Conservation (phyloP, 1,140 invertebrate species). For the Drosophila burlai region DNA sequence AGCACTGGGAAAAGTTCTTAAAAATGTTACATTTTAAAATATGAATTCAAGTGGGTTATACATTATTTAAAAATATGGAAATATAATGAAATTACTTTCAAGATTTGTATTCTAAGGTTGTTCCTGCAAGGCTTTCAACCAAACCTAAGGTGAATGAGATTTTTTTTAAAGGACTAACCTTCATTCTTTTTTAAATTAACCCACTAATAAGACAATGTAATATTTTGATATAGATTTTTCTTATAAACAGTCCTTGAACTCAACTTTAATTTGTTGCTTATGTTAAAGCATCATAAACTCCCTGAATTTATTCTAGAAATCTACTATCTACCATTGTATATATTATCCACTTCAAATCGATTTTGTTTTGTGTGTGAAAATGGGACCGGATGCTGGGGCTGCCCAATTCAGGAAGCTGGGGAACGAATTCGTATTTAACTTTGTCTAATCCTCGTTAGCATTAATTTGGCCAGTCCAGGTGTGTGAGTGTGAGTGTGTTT, state of each 20-base stretch:
- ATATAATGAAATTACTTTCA: background rate
- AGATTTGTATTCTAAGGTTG: background rate
- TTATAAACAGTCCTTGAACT: background rate
- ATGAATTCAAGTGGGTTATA: no score
- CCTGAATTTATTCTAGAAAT: background rate
- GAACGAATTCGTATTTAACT: slow-evolving; percentile 28
- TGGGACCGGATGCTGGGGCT: background rate
- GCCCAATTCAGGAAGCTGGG: slow-evolving; percentile 20
- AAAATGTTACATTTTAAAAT: no score
- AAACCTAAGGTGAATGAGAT: background rate
- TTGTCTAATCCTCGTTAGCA: slow-evolving; percentile 50
- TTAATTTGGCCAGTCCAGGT: slow-evolving; percentile 35
- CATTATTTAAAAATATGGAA: background rate
- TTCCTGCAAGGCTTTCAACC: no score
- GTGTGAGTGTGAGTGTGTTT: background rate
- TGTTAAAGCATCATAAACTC: slow-evolving; percentile 1
- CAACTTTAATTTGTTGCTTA: background rate
- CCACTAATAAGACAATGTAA: no score
- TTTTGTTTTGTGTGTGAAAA: slow-evolving; percentile 19
- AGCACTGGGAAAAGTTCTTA: background rate
- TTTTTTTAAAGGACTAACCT: background rate
- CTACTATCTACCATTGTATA: background rate
- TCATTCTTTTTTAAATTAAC: no score
- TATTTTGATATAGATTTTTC: no score
- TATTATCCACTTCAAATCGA: slow-evolving; percentile 2